phyloP scores from a whole-genome alignment of 1,140 invertebrate species.

The Contarinia nasturtii region DNA sequence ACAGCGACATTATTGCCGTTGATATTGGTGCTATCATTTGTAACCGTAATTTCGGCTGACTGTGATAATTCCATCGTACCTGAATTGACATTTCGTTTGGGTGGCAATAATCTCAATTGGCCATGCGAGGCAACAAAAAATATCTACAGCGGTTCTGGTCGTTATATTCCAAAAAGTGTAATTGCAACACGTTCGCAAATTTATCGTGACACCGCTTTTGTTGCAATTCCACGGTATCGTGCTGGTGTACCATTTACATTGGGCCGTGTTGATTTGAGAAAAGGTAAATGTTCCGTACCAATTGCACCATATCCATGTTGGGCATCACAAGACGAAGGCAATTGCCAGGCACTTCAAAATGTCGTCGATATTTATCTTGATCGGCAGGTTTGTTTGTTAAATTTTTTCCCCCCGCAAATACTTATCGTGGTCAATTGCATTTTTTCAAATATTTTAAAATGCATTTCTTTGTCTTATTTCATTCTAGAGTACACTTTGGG shows the following conservation, averaged over 20 bases:
- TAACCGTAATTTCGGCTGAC: conserved; percentile 4
- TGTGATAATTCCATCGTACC: conserved; percentile 12
- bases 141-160: conserved; percentile 33
- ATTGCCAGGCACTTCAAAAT: conserved; percentile 36
- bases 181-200: conserved; percentile 39
- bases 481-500: conserved; percentile 39
- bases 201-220: conserved; percentile 30
- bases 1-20: too few relatives aligned
- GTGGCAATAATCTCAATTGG: conserved; percentile 31
- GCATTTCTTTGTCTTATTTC: neutral
- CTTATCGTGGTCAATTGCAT: neutral
- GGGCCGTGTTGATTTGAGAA: conserved; percentile 30
- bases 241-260: conserved; percentile 38
- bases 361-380: conserved; percentile 38
- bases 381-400: conserved; percentile 17
- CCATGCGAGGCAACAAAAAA: conserved; percentile 34
- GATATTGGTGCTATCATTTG: neutral
- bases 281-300: conserved; percentile 23
- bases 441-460: neutral
- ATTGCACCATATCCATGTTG: conserved; percentile 39
- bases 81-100: conserved; percentile 22
- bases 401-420: neutral
- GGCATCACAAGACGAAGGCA: conserved; percentile 38
- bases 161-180: conserved; percentile 34
- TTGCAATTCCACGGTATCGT: conserved; percentile 35